Percentiles rank a stretch among this genome's conserved stretches.
Conservation (phyloP, 1,140 invertebrate species). For the Ceratoteleas bidentatus region DNA sequence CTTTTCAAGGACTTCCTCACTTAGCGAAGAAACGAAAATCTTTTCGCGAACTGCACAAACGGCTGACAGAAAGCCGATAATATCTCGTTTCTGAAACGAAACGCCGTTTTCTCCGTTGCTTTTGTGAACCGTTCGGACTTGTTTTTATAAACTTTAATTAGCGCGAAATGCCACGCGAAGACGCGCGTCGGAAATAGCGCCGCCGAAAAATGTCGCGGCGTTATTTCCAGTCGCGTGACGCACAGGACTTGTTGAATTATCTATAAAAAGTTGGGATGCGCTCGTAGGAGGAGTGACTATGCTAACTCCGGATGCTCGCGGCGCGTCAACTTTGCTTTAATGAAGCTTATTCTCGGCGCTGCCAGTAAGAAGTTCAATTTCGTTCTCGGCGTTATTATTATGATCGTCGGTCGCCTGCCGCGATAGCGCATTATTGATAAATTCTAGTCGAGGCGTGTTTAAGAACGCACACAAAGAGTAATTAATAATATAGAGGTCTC, state of each 20-base stretch:
- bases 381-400: slow-evolving; percentile 9
- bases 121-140: too few species aligned
- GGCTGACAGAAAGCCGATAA: too few species aligned
- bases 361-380: slow-evolving; percentile 1
- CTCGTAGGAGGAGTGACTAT: neutral
- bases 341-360: slow-evolving; percentile 13
- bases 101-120: too few species aligned
- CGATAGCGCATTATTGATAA: slow-evolving; percentile 28
- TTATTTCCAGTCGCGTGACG: slow-evolving; percentile 5
- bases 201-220: neutral
- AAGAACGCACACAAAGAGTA: slow-evolving; percentile 6
- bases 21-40: too few species aligned
- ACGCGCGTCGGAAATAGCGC: neutral
- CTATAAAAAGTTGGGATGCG: slow-evolving; percentile 19
- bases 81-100: too few species aligned
- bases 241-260: slow-evolving; percentile 24
- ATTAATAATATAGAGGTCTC: slow-evolving; percentile 17
- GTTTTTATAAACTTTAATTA: too few species aligned
- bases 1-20: too few species aligned
- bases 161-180: too few species aligned
- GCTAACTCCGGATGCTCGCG: slow-evolving; percentile 13
- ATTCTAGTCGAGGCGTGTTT: slow-evolving; percentile 12
- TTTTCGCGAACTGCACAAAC: too few species aligned
- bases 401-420: neutral
- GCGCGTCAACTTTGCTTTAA: slow-evolving; percentile 23